These are phyloP conservation scores for Zeuzera pyrina DNA, from an alignment of 2,888 invertebrate species.

Conservation along the genomic window DNA sequence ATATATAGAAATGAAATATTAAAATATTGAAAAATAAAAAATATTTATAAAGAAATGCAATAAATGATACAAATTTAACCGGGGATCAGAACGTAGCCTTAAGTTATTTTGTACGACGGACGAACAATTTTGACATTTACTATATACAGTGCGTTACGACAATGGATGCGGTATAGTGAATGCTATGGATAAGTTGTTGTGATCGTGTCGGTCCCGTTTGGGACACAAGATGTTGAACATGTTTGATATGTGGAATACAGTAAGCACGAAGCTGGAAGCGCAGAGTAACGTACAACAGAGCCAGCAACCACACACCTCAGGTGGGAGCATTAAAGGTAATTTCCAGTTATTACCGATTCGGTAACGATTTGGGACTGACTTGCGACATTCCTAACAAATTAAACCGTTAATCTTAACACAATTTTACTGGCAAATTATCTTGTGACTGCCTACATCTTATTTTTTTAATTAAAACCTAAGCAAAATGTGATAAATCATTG, in stretches of 20 bases:
- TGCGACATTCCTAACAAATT: too few species aligned
- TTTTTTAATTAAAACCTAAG: too few species aligned
- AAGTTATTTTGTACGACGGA: slow-evolving; percentile 57
- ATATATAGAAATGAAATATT: slow-evolving; percentile 33
- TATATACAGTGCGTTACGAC: slow-evolving; percentile 40
- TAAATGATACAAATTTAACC: slow-evolving; percentile 42
- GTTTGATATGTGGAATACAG: slow-evolving; percentile 89
- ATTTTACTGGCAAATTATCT: too few species aligned
- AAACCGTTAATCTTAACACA: too few species aligned
- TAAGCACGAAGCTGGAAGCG: slow-evolving; percentile 81
- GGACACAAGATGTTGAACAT: slow-evolving; percentile 73
- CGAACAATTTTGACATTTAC: slow-evolving; percentile 54
- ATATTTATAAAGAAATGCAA: slow-evolving; percentile 27
- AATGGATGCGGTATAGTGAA: slow-evolving; percentile 33
- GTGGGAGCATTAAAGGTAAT: slow-evolving; percentile 88
- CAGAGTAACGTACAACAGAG: slow-evolving; percentile 76
- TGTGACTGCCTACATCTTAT: too few species aligned
- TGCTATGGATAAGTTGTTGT: slow-evolving; percentile 34
- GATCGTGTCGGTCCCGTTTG: slow-evolving; percentile 27
- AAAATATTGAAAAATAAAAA: slow-evolving; percentile 37
- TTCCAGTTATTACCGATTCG: slow-evolving; percentile 34
- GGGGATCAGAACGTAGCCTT: slow-evolving; percentile 67
- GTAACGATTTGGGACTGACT: not conserved
- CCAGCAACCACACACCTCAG: slow-evolving; percentile 85
- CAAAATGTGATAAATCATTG: too few species aligned